Conservation (phyloP, 2,797 vertebrate species). For the Molothrus ater region DNA sequence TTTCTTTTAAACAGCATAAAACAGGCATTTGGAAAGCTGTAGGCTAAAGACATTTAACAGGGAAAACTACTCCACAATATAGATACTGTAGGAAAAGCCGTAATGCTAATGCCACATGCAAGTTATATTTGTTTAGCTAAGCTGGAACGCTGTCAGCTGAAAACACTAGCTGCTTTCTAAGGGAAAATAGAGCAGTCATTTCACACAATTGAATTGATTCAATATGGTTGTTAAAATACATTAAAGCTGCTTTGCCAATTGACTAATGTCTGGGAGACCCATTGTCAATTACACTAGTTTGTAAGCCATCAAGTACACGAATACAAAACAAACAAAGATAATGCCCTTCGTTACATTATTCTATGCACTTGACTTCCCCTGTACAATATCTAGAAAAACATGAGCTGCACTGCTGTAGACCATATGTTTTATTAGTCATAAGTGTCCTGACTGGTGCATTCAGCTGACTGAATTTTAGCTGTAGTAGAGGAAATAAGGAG, state of each 20-base stretch:
- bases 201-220: conserved; percentile 62
- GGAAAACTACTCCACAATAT: conserved; percentile 7
- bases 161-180: conserved; percentile 66
- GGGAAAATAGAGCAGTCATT: conserved; percentile 65
- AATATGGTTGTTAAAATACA: conserved; percentile 62
- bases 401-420: conserved; percentile 10
- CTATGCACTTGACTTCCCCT: conserved; percentile 47
- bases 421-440: conserved; percentile 47
- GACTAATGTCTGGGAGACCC: conserved; percentile 62
- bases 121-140: conserved; percentile 58
- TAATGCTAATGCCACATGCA: conserved; percentile 34
- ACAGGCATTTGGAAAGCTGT: neutral
- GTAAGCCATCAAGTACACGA: conserved; percentile 39
- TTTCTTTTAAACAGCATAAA: neutral
- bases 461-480: conserved; percentile 36
- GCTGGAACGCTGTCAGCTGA: conserved; percentile 57
- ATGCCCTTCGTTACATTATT: conserved; percentile 24
- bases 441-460: conserved; percentile 10
- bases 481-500: neutral
- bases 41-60: conserved; percentile 31
- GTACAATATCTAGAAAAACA: conserved; percentile 30
- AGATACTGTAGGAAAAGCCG: conserved; percentile 27
- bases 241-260: conserved; percentile 57
- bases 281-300: conserved; percentile 54
- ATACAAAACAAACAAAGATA: conserved; percentile 62